Evolutionary conservation across 2,113 vertebrate genomes (phyloP).

Genomic region (Nibea coibor): DNA sequence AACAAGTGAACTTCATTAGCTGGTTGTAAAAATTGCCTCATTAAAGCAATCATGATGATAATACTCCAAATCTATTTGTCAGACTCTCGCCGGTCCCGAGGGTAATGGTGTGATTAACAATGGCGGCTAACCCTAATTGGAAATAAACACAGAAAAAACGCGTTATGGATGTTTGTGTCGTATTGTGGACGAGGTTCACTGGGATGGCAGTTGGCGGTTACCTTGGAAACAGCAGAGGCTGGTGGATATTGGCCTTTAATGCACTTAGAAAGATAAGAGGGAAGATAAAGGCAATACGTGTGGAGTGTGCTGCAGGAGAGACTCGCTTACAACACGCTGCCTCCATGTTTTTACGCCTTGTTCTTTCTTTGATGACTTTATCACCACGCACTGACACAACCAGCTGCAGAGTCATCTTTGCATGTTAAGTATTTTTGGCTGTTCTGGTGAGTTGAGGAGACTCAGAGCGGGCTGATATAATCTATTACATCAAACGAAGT

Average conservation of each 20-base stretch:
- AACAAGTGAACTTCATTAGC: slow-evolving; percentile 37
- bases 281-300: background rate
- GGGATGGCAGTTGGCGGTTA: slow-evolving; percentile 50
- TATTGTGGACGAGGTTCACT: slow-evolving; percentile 14
- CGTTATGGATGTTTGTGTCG: slow-evolving; percentile 35
- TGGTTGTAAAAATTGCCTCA: slow-evolving; percentile 38
- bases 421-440: background rate
- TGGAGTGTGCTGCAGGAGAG: background rate
- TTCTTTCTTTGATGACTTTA: background rate
- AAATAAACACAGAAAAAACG: slow-evolving; percentile 47
- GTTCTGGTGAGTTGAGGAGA: background rate
- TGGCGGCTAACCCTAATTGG: slow-evolving; percentile 35
- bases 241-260: slow-evolving; percentile 48
- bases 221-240: slow-evolving; percentile 65
- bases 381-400: background rate
- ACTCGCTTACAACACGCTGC: background rate
- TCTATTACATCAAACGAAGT: background rate
- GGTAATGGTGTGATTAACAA: slow-evolving; percentile 51
- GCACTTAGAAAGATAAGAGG: slow-evolving; percentile 22
- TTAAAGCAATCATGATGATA: slow-evolving; percentile 50
- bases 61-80: slow-evolving; percentile 40
- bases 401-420: background rate
- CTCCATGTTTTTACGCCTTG: fast-evolving
- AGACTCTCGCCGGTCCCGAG: background rate
- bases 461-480: background rate